Conservation (phyloP, 2,888 invertebrate genomes). For the Villa cingulata region DNA sequence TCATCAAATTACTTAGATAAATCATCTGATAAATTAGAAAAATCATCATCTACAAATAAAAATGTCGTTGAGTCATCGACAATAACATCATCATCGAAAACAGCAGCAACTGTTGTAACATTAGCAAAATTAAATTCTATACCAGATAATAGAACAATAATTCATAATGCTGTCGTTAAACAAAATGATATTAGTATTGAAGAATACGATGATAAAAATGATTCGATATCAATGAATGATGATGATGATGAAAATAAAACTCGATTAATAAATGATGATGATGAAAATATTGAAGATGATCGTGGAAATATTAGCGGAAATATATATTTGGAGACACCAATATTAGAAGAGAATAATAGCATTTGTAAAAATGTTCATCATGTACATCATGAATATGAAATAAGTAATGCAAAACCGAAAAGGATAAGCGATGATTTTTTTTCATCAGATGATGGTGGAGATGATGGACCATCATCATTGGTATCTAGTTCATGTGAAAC, state of each 20-base stretch:
- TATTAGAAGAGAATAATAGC: constrained; percentile 28
- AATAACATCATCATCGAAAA: constrained; percentile 4
- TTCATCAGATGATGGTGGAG: constrained; percentile 21
- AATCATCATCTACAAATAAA: constrained; percentile 2
- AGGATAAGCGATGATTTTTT: constrained; percentile 34
- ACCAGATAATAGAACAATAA: neutral
- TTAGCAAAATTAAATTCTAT: no score
- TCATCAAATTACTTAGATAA: no score
- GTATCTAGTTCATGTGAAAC: neutral
- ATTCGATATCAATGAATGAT: constrained; percentile 3
- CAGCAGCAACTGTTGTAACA: neutral
- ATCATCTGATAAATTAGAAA: no score
- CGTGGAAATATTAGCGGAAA: constrained; percentile 20
- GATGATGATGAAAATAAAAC: neutral
- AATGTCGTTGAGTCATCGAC: neutral
- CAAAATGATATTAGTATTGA: neutral
- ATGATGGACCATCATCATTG: constrained; percentile 5
- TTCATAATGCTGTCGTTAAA: neutral
- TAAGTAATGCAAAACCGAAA: constrained; percentile 31
- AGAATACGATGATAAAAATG: neutral
- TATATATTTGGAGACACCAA: constrained; percentile 33
- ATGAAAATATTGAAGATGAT: neutral
- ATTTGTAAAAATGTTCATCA: constrained; percentile 13
- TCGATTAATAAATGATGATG: neutral
- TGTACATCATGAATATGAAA: constrained; percentile 16